Conservation (phyloP, 1,140 invertebrate genomes). For the Drosophila sucinea region DNA sequence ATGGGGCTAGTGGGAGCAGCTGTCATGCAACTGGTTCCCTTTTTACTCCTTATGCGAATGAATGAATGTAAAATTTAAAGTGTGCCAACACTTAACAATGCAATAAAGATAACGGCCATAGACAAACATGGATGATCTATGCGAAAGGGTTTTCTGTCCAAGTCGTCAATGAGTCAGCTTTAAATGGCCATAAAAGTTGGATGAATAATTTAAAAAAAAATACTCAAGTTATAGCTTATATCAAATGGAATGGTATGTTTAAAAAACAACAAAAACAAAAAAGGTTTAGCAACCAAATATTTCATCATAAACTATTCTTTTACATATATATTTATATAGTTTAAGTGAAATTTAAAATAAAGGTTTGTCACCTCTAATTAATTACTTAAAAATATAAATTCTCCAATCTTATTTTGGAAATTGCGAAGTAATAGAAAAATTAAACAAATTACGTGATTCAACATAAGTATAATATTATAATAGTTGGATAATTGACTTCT, state of each 20-base stretch:
- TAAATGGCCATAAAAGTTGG: conserved; percentile 23
- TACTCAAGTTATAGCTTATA: background rate
- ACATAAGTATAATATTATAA: too few relatives aligned
- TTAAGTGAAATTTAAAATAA: too few relatives aligned
- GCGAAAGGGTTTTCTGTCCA: background rate
- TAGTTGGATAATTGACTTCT: too few relatives aligned
- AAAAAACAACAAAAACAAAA: too few relatives aligned
- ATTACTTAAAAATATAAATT: too few relatives aligned
- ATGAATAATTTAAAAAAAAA: background rate
- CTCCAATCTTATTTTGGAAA: too few relatives aligned
- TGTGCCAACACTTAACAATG: conserved; percentile 73
- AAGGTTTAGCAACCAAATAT: too few relatives aligned
- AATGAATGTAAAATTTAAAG: conserved; percentile 58
- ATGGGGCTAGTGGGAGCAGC: conserved; percentile 21
- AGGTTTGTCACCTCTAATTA: too few relatives aligned
- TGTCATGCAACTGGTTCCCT: conserved; percentile 11
- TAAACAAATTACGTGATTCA: too few relatives aligned
- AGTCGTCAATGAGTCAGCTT: conserved; percentile 10
- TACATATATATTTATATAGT: too few relatives aligned
- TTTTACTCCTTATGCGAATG: conserved; percentile 1
- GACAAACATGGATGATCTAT: conserved; percentile 12
- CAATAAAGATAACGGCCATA: conserved; percentile 61
- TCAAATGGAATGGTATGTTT: background rate
- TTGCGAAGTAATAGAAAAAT: too few relatives aligned
- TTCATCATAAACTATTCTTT: too few relatives aligned